Base-by-base conservation (phyloP, 2,797 vertebrate species). In the Macropus fuliginosus region DNA sequence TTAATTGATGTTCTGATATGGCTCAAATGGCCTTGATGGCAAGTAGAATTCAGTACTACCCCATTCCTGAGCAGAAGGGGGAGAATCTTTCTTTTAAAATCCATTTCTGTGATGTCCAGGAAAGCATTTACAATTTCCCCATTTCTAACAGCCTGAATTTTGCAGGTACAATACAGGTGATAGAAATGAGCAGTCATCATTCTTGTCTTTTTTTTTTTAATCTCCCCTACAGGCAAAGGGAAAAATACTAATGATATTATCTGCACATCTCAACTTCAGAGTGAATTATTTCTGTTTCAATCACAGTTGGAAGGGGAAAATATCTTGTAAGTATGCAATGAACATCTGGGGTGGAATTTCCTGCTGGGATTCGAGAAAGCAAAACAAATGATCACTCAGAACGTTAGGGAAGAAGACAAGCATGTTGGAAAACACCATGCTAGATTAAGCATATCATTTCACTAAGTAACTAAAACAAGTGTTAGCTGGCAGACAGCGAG, bases 381-480 rank as follows among this genome's bases (percentile, higher is more conserved):
- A 81, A 81, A 81, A 81, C 74, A 81, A 46, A 46, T 81, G 74
- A 81, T 81, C 74, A 46, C 74, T 81, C 74, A 81, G 74, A 81
- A 81, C 8, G 40, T 81, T 81, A 81, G 74, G 40, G 21, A 81
- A 81, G 40, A 46, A 81, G 74, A 46, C 74, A 81, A 81, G 74
- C 74, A 81, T 81, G 74, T 81, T 81, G 74, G 74, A 81, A 81
- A 81, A 81, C 74, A 81, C 74, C 74, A 81, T 46, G 74, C 74
- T 81, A 81, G 74, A 81, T 81, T 46, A 81, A 81, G 74, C 74
- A 81, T 46, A 81, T 81, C 74, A 81, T 81, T 81, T 40, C n/a
- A 46, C 74, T 46, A 81, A 81, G 74, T 81, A n/a, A 46, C 74
- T 81, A 81, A 81, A 81, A 81, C 74, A 81, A 81, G 74, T 81